phyloP scores from a whole-genome alignment of 2,113 vertebrate genomes.

The Esox niger region DNA sequence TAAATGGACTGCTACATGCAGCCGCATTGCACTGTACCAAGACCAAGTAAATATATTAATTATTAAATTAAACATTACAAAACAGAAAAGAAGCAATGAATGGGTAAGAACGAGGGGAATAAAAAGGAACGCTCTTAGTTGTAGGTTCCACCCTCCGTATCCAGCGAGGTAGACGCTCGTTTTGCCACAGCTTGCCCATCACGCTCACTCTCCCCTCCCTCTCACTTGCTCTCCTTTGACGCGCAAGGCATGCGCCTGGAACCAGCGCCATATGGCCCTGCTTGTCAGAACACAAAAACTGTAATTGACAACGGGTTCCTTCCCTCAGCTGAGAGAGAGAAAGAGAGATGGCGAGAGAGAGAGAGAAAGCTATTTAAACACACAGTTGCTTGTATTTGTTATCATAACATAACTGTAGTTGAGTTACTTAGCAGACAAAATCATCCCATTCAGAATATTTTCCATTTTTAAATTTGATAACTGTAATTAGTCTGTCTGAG shows the following conservation, averaged over 20 bases:
- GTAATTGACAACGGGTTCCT: slow-evolving; percentile 19
- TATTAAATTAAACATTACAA: slow-evolving; percentile 33
- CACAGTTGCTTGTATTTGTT: background rate
- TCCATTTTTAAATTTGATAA: no score
- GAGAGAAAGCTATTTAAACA: background rate
- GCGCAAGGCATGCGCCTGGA: slow-evolving; percentile 1
- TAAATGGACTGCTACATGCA: slow-evolving; percentile 32
- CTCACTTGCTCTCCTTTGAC: slow-evolving; percentile 18
- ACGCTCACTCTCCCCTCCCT: slow-evolving; percentile 3
- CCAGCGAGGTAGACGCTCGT: slow-evolving; percentile 21
- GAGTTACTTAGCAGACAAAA: no score
- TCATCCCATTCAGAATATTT: no score
- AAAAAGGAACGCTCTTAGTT: slow-evolving; percentile 21
- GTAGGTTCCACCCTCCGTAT: slow-evolving; percentile 34
- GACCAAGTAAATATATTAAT: slow-evolving; percentile 54
- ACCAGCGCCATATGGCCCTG: slow-evolving; percentile 23
- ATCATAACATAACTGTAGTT: no score
- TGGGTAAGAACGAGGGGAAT: slow-evolving; percentile 16
- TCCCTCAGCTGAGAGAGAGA: background rate
- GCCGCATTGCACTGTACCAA: slow-evolving; percentile 31
- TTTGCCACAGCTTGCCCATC: slow-evolving; percentile 1
- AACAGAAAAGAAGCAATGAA: slow-evolving; percentile 14
- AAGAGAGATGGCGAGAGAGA: no score
- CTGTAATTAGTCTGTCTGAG: no score
- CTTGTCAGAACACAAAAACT: slow-evolving; percentile 3